Evolutionary conservation across 2,113 vertebrate species (phyloP).

Genomic region (Lipophrys pholis): DNA sequence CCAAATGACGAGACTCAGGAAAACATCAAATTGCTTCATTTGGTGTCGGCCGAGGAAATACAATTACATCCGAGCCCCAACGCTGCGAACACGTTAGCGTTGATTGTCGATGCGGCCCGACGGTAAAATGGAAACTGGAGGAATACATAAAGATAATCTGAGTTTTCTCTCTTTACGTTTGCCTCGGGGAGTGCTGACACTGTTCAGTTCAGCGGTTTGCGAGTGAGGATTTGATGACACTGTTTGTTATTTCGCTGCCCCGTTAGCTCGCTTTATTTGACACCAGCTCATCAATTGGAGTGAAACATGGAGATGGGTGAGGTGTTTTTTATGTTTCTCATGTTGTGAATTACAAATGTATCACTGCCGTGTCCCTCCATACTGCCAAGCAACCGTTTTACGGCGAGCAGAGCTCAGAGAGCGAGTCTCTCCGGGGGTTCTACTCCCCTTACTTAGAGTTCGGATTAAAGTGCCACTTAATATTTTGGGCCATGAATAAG

Average conservation of each 20-base stretch:
- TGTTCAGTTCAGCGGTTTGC: conserved; percentile 17
- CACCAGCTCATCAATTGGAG: conserved; percentile 23
- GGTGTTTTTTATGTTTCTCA: conserved; percentile 9
- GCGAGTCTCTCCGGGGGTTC: too few relatives aligned
- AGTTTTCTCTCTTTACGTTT: conserved; percentile 11
- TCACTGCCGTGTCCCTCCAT: too few relatives aligned
- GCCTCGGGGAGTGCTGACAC: conserved; percentile 17
- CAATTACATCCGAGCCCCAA: conserved; percentile 21
- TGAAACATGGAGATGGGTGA: conserved; percentile 3
- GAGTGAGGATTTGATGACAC: conserved; percentile 14
- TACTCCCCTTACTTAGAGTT: too few relatives aligned
- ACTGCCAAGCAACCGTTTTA: too few relatives aligned
- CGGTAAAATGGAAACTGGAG: neutral
- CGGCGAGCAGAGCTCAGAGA: too few relatives aligned
- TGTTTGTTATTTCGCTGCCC: neutral
- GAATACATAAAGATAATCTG: conserved; percentile 35
- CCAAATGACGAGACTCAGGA: conserved; percentile 23
- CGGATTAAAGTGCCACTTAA: neutral
- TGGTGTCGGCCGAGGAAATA: conserved; percentile 20
- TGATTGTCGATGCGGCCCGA: neutral
- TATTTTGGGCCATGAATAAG: conserved; percentile 21
- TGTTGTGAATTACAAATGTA: neutral
- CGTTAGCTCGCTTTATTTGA: conserved; percentile 24
- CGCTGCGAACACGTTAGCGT: conserved; percentile 14
- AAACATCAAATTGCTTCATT: conserved; percentile 37